These are phyloP conservation scores for Melanchra persicariae DNA, from an alignment of 2,888 invertebrate genomes.

Conservation along the genomic window DNA sequence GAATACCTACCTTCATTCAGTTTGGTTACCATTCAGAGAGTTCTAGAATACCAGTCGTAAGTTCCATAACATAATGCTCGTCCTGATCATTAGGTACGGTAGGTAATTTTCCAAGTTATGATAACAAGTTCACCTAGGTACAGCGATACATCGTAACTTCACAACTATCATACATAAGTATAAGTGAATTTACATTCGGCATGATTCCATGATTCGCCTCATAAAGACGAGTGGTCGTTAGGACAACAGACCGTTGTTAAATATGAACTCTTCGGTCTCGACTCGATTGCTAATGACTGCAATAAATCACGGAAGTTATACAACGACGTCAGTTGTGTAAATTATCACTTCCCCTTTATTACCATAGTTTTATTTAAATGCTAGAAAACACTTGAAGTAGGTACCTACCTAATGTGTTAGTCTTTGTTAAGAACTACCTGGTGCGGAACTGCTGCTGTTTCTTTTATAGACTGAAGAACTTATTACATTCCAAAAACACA, in stretches of 20 bases:
- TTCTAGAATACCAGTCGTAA: constrained; percentile 19
- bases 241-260: constrained; percentile 48
- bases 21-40: constrained; percentile 6
- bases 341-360: constrained; percentile 59
- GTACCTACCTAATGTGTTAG: constrained; percentile 18
- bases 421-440: constrained; percentile 2
- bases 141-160: constrained; percentile 16
- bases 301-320: constrained; percentile 75
- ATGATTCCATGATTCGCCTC: constrained; percentile 49
- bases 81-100: constrained; percentile 9
- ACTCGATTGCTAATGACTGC: constrained; percentile 66
- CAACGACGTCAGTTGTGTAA: constrained; percentile 73
- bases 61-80: not conserved
- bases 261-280: constrained; percentile 54
- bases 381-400: constrained; percentile 20
- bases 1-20: not conserved
- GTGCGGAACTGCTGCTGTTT: constrained; percentile 12
- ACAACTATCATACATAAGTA: constrained; percentile 25
- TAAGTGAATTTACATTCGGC: constrained; percentile 51
- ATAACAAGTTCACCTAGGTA: constrained; percentile 39
- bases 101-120: constrained; percentile 50
- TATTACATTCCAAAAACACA: too few species aligned
- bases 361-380: constrained; percentile 41
- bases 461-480: not conserved
- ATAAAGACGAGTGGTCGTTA: constrained; percentile 58